phyloP scores from a whole-genome alignment of 2,888 invertebrate species.

The Oxyscelio sp. region DNA sequence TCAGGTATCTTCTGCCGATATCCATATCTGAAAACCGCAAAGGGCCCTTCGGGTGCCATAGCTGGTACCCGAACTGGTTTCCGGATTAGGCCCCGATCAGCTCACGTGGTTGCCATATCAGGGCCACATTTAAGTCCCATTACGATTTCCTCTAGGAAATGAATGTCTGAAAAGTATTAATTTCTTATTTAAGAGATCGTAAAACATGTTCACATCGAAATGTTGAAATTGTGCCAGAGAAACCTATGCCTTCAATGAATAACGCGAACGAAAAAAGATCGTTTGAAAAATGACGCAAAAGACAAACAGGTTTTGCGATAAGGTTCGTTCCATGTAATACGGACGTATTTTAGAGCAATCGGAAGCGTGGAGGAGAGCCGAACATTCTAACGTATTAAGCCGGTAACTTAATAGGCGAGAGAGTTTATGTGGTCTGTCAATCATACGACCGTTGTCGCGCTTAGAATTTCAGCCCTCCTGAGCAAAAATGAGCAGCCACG shows the following conservation, averaged over 20 bases:
- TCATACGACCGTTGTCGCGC: conserved; percentile 43
- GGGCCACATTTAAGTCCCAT: too few species aligned
- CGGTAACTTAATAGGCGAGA: conserved; percentile 82
- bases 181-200: background rate
- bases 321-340: conserved; percentile 35
- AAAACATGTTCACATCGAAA: conserved; percentile 18
- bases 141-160: too few species aligned
- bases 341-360: conserved; percentile 65
- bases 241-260: conserved; percentile 63
- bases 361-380: conserved; percentile 58
- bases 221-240: conserved; percentile 20
- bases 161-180: too few species aligned
- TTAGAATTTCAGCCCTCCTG: conserved; percentile 76
- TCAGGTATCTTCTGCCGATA: too few species aligned
- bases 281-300: conserved; percentile 48
- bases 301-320: conserved; percentile 55
- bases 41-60: too few species aligned
- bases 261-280: conserved; percentile 32
- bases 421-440: conserved; percentile 77
- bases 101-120: too few species aligned
- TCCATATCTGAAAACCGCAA: too few species aligned
- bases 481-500: conserved; percentile 73
- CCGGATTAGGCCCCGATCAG: too few species aligned
- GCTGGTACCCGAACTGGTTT: too few species aligned
- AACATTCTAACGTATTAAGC: conserved; percentile 47